Evolutionary conservation across 1,140 invertebrate species (phyloP), one percentile per base, ranked within the genome.

Genomic region (Lordiphosa stackelbergi): DNA sequence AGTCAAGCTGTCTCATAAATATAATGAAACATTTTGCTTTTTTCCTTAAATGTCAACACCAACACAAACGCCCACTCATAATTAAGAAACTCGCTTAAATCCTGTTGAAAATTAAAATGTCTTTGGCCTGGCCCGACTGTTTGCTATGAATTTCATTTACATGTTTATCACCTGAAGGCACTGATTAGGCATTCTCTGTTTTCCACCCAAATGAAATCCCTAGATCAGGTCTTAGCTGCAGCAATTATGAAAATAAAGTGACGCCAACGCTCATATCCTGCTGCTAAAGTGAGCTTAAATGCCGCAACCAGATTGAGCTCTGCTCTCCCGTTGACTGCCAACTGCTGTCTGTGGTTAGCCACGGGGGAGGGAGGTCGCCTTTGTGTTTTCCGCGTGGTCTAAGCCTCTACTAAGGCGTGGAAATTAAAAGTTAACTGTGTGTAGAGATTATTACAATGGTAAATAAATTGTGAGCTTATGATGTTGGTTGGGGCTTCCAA

Each of bases 221-320:
- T 43, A 73, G 61, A 66, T 55, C 48, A 37, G 36, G 46, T 47
- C 56, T 59, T 38, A 59, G 49, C 42, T 38, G 36, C 45, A 45
- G 51, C 68, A 81, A 81, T 81, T 83, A 81, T 69, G 68, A 83
- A 69, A 77, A 71, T 66, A 79, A 70, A 64, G 49, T 68, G 60
- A 34, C 19, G 53, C 47, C 51, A 49, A 10, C 41, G 73, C 69
- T 64, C 53, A 65, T 69, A 59, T 45, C 47, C 47, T 55, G 56
- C 53, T 53, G 42, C 55, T 43, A 46, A 61, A 55, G 49, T 59
- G 45, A 41, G 56, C 72, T 71, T 53, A 54, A 65, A 57, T 69
- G 52, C 36, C 31, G 35, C 56, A 31, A 37, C 19, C 24, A 37
- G 28, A 31, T 31, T 38, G 22, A 41, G 36, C 37, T 3, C n/a